These are phyloP conservation scores for Lepidocolaptes lacrymiger DNA, from an alignment of 2,797 vertebrate genomes.

Conservation along the genomic window DNA sequence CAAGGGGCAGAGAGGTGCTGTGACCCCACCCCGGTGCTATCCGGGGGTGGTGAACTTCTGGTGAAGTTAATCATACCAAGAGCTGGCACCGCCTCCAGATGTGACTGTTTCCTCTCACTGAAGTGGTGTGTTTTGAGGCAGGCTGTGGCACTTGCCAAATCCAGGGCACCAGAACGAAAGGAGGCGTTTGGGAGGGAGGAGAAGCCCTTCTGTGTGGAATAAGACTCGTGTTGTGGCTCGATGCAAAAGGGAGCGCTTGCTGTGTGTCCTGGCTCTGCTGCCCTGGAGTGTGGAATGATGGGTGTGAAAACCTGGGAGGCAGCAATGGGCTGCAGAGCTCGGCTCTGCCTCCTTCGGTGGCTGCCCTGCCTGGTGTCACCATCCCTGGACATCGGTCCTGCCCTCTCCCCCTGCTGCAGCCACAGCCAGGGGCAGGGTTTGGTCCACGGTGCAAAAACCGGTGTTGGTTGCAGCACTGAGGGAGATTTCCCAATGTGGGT, in stretches of 20 bases:
- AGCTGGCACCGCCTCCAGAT: conserved; percentile 23
- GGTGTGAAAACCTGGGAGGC: not conserved
- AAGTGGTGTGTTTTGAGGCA: not conserved
- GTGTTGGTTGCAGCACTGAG: not conserved
- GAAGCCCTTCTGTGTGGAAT: not conserved
- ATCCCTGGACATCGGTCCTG: fast-evolving
- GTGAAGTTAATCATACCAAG: conserved; percentile 15
- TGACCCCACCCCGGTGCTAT: conserved; percentile 13
- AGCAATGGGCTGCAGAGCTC: not conserved
- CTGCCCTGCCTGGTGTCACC: not conserved
- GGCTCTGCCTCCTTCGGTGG: not conserved
- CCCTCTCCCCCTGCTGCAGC: not conserved
- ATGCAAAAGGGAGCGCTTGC: not conserved
- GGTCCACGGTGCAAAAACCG: not conserved
- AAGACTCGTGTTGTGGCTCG: not conserved
- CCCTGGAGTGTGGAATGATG: not conserved
- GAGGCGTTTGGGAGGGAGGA: conserved; percentile 2
- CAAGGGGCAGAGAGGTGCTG: not conserved
- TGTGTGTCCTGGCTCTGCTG: not conserved
- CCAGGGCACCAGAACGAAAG: conserved; percentile 4
- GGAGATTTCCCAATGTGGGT: not conserved
- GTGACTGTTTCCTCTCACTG: conserved; percentile 13
- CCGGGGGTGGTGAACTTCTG: conserved; percentile 33
- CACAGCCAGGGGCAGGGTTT: not conserved
- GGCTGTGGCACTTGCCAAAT: not conserved